phyloP scores from a whole-genome alignment of 2,797 vertebrate species.

The Enteromius thamalakanensis region DNA sequence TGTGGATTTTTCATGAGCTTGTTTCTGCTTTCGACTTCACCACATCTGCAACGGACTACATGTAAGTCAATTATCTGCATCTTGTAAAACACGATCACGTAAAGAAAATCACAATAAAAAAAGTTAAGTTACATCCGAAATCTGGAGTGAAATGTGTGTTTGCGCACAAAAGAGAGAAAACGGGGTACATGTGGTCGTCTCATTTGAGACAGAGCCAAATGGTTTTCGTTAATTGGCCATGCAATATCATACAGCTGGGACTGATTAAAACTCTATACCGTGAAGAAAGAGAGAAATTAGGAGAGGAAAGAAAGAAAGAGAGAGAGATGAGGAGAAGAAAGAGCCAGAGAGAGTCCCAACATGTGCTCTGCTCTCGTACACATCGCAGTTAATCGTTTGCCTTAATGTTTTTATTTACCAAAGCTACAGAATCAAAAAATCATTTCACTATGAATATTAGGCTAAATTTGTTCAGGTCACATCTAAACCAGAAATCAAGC shows the following conservation, averaged over 20 bases:
- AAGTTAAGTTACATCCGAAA: background rate
- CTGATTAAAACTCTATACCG: slow-evolving; percentile 51
- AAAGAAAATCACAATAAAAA: background rate
- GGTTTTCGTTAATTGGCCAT: slow-evolving; percentile 48
- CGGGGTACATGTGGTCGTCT: slow-evolving; percentile 39
- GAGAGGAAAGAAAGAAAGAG: slow-evolving; percentile 24
- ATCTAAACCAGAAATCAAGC: background rate
- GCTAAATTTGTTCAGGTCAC: background rate
- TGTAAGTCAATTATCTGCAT: slow-evolving; percentile 14
- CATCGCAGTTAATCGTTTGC: background rate
- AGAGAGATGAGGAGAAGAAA: slow-evolving; percentile 35
- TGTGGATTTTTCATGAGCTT: slow-evolving; percentile 8
- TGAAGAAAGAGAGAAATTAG: slow-evolving; percentile 48
- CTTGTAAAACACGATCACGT: slow-evolving; percentile 14
- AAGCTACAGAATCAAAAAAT: background rate
- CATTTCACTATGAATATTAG: background rate
- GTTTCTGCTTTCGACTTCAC: background rate
- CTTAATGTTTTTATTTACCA: background rate
- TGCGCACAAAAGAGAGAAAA: background rate
- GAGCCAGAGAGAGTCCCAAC: background rate
- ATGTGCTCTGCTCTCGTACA: background rate
- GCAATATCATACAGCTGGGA: slow-evolving; percentile 41
- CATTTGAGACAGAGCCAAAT: slow-evolving; percentile 15
- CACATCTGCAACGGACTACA: background rate
- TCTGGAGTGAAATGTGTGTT: slow-evolving; percentile 1